These are phyloP conservation scores for Rutilus rutilus DNA, from an alignment of 2,113 vertebrate genomes.

Conservation along the genomic window DNA sequence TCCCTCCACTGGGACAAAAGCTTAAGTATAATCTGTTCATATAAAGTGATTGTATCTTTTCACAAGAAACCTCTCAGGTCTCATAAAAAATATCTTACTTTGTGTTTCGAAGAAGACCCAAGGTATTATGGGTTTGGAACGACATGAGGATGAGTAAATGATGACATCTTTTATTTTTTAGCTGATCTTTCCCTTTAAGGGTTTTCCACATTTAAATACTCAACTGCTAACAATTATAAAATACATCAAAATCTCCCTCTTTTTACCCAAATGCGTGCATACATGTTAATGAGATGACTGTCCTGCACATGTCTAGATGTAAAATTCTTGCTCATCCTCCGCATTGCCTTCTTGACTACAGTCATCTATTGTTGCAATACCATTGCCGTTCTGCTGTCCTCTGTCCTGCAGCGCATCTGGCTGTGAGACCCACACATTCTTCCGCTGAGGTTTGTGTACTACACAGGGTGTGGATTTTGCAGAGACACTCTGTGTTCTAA, in stretches of 20 bases:
- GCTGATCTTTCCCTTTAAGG: not conserved
- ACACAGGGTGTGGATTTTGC: conserved; percentile 15
- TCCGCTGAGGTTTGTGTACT: conserved; percentile 26
- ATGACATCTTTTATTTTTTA: not conserved
- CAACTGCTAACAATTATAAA: not conserved
- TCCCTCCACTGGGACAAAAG: not conserved
- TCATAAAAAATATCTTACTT: not conserved
- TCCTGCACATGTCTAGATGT: conserved; percentile 74
- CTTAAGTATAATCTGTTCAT: not conserved
- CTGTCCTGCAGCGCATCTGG: not conserved
- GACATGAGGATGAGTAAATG: not conserved
- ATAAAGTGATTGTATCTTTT: not conserved
- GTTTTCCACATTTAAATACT: not conserved
- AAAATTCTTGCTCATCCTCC: conserved; percentile 82
- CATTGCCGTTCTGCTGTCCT: conserved; percentile 4
- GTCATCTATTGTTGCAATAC: not conserved
- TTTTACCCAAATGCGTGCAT: not conserved
- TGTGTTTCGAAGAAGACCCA: not conserved
- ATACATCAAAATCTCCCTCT: not conserved
- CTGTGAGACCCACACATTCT: conserved; percentile 1
- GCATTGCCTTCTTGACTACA: conserved; percentile 26
- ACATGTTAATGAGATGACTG: not conserved
- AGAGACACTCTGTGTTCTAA: conserved; percentile 47
- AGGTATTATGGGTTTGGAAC: not conserved
- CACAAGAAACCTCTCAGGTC: not conserved